These are phyloP conservation scores for Pygoscelis antarcticus DNA, from an alignment of 2,113 vertebrate species.

Conservation along the genomic window DNA sequence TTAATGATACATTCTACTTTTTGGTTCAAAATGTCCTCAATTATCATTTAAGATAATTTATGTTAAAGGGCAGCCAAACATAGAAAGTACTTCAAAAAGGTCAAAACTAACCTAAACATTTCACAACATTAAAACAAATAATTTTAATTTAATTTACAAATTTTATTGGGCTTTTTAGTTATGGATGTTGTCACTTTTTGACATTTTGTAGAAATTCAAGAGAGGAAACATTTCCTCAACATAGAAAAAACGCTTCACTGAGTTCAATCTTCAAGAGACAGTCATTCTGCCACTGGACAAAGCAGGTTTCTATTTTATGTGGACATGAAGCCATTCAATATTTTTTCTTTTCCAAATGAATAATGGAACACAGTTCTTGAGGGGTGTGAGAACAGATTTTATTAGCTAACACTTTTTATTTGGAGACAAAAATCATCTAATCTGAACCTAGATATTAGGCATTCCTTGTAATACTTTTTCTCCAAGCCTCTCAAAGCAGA, in stretches of 20 bases:
- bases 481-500: constrained; percentile 11
- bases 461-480: not conserved
- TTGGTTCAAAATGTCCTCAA: not conserved
- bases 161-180: not conserved
- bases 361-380: not conserved
- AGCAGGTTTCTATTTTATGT: not conserved
- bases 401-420: not conserved
- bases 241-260: not conserved
- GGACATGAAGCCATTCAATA: not conserved
- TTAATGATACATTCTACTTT: not conserved
- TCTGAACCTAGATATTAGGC: not conserved
- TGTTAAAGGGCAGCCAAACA: not conserved
- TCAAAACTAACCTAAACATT: not conserved
- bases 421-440: not conserved
- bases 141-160: not conserved
- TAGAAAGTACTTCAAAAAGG: not conserved
- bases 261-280: not conserved
- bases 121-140: not conserved
- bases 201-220: not conserved
- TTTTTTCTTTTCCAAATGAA: not conserved
- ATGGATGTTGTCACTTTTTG: not conserved
- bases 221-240: not conserved
- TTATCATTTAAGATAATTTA: not conserved
- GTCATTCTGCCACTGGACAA: not conserved
- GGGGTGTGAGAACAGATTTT: not conserved